Evolutionary conservation across 2,888 invertebrate species (phyloP).

Genomic region (Neoitamus cyanurus): DNA sequence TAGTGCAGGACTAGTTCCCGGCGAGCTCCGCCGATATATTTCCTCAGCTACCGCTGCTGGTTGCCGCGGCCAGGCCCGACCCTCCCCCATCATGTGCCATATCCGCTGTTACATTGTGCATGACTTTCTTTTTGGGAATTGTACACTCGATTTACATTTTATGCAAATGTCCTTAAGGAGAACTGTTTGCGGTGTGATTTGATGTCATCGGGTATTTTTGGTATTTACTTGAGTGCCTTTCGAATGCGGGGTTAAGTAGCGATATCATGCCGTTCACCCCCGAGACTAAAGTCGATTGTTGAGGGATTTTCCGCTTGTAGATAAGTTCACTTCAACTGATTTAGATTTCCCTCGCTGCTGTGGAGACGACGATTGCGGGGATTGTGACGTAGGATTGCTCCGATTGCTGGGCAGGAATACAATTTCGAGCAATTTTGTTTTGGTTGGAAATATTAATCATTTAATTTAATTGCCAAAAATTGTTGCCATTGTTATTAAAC

Average conservation of each 20-base stretch:
- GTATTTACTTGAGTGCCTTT: conserved; percentile 47
- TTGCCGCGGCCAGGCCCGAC: neutral
- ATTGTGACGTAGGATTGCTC: neutral
- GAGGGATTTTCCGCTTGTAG: conserved; percentile 20
- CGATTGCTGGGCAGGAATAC: neutral
- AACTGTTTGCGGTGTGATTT: conserved; percentile 51
- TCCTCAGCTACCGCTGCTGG: neutral
- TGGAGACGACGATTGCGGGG: neutral
- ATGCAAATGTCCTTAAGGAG: conserved; percentile 50
- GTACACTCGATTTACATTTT: conserved; percentile 52
- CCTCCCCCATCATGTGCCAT: neutral
- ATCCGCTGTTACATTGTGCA: conserved; percentile 27
- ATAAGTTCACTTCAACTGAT: conserved; percentile 16
- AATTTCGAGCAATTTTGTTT: neutral
- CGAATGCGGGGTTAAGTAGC: conserved; percentile 48
- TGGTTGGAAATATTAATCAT: no score
- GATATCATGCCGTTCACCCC: conserved; percentile 43
- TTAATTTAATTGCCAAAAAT: no score
- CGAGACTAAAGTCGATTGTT: conserved; percentile 24
- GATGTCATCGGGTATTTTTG: conserved; percentile 52
- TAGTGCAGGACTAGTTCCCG: conserved; percentile 27
- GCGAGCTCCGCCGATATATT: neutral
- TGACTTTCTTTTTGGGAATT: conserved; percentile 44
- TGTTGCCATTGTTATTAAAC: no score
- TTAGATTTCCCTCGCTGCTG: neutral